These are phyloP conservation scores for Rousettus leschenaultii DNA, from an alignment of 2,113 vertebrate genomes.

Conservation along the genomic window DNA sequence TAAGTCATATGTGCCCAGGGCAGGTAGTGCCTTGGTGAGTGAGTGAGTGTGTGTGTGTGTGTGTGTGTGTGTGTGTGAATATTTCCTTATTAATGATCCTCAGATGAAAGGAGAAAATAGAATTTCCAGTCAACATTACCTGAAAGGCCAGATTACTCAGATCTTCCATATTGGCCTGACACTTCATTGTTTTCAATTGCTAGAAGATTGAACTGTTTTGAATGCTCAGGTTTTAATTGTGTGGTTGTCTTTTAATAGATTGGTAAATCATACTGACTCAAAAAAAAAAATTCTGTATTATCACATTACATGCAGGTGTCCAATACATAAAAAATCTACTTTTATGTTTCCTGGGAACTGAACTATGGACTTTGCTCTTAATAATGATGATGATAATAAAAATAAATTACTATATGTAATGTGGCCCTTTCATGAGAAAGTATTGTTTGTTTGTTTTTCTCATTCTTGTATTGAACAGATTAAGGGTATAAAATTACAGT, in stretches of 20 bases:
- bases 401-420: background rate
- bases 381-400: constrained; percentile 49
- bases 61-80: background rate
- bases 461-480: background rate
- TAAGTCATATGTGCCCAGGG: background rate
- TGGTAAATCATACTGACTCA: background rate
- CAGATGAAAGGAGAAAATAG: background rate
- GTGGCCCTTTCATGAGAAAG: background rate
- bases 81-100: background rate
- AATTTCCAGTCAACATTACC: background rate
- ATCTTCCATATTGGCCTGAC: background rate
- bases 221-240: constrained; percentile 35
- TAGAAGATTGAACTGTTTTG: background rate
- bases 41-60: too few relatives aligned
- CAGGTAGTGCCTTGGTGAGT: background rate
- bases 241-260: background rate
- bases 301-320: background rate
- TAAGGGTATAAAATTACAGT: background rate
- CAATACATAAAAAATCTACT: background rate
- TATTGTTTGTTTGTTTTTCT: background rate
- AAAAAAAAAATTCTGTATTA: background rate
- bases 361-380: constrained; percentile 15
- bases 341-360: constrained; percentile 10
- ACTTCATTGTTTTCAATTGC: constrained; percentile 1
- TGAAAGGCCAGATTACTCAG: background rate